Evolutionary conservation across 2,113 vertebrate species (phyloP).

Genomic region (Pseudorasbora parva): DNA sequence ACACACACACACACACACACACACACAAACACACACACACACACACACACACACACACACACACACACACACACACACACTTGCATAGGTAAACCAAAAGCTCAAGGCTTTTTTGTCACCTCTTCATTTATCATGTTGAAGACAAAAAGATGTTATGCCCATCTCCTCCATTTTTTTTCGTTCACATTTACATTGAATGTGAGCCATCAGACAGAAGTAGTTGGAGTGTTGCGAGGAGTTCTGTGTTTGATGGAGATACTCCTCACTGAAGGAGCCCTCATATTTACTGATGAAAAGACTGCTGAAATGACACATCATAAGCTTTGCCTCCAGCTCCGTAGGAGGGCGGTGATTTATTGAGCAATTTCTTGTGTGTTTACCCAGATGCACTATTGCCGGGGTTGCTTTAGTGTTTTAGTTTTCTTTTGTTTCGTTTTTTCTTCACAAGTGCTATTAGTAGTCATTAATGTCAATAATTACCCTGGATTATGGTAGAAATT

Average conservation of each 20-base stretch:
- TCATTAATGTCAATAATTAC: slow-evolving; percentile 24
- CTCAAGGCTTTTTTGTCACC: slow-evolving; percentile 28
- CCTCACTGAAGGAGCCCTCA: slow-evolving; percentile 5
- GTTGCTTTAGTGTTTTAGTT: not conserved
- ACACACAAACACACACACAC: too few species aligned
- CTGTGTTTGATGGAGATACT: slow-evolving; percentile 21
- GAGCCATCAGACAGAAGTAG: slow-evolving; percentile 25
- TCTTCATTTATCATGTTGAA: slow-evolving; percentile 41
- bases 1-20: not conserved
- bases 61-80: not conserved
- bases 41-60: not conserved
- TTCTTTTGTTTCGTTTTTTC: not conserved
- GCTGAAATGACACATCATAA: slow-evolving; percentile 28
- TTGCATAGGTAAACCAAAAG: not conserved
- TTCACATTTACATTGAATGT: slow-evolving; percentile 30
- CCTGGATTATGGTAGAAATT: not conserved
- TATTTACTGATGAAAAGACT: slow-evolving; percentile 40
- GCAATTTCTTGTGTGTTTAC: slow-evolving; percentile 40
- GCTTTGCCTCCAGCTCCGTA: slow-evolving; percentile 31
- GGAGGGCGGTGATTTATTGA: slow-evolving; percentile 33
- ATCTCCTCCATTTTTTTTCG: slow-evolving; percentile 3
- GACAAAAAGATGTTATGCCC: slow-evolving; percentile 28
- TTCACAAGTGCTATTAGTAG: slow-evolving; percentile 17
- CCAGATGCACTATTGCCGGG: slow-evolving; percentile 2
- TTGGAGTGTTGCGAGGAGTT: slow-evolving; percentile 32